phyloP scores from a whole-genome alignment of 2,888 invertebrate genomes.

The Agriotes lineatus region DNA sequence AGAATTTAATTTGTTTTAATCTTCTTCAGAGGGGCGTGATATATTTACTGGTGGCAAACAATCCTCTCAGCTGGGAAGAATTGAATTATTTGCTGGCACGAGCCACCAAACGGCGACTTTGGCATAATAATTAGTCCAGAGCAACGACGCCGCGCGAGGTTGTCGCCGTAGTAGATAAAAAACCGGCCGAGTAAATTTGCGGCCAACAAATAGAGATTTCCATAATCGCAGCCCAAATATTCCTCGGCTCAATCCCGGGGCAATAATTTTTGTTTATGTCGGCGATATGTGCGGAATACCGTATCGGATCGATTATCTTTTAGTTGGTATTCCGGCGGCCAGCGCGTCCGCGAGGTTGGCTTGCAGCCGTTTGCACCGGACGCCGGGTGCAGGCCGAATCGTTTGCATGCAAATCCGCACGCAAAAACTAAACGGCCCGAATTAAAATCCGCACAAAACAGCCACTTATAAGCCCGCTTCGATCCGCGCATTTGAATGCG shows the following conservation, averaged over 20 bases:
- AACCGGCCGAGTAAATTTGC: constrained; percentile 27
- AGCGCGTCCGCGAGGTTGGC: constrained; percentile 27
- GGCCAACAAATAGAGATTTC: constrained; percentile 42
- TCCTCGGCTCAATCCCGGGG: constrained; percentile 43
- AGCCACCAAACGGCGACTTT: no score
- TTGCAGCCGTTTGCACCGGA: not conserved
- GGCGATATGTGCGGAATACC: constrained; percentile 43
- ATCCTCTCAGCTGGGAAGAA: no score
- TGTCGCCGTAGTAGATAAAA: not conserved
- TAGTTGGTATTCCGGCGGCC: constrained; percentile 46
- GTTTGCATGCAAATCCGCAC: constrained; percentile 27
- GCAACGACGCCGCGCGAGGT: no score
- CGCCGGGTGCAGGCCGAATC: not conserved
- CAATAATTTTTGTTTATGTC: constrained; percentile 47
- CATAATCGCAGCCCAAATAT: constrained; percentile 45
- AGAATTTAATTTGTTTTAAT: no score
- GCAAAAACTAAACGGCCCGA: constrained; percentile 26
- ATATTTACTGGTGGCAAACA: no score
- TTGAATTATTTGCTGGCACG: no score
- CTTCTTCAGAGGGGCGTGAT: no score
- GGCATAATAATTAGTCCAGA: no score
- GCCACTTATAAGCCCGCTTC: constrained; percentile 24
- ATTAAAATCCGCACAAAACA: constrained; percentile 26
- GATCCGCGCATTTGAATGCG: no score
- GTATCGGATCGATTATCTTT: constrained; percentile 42